Base-by-base conservation (phyloP, 2,113 vertebrate genomes). In the Cyprinodon brontotheroides region DNA sequence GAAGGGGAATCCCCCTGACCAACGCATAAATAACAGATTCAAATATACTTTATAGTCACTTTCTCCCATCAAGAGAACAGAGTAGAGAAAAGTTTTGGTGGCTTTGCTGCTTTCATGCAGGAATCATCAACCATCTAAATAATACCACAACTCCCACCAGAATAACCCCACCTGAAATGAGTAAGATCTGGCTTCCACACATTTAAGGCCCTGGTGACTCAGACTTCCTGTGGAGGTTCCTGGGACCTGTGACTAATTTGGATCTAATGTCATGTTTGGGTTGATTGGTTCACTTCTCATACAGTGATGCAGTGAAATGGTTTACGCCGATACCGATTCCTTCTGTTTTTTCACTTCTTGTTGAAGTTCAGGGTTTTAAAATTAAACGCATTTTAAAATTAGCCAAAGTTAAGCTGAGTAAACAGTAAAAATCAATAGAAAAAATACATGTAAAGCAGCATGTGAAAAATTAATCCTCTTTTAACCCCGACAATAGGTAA, bases 201-300 rank as follows among this genome's bases (percentile, higher is more conserved):
- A 79, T 82, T 74, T 9, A 29, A 29, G 36, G 14, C 38, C 3
- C 6, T 1, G 0, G 29, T 89, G 85, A 92, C 71, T 88, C 82
- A 87, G 8, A 64, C 45, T 73, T 90, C 70, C 86, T 82, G 2
- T 61, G 11, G 72, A 20, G 68, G 65, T 22, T 82, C 36, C 29
- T 78, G 68, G 72, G 70, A 74, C 61, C 9, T 43, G 48, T 87
- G 85, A 84, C 76, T 89, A 71, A 75, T 69, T 39, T 17, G 22
- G 15, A 45, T 72, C 65, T 77, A 76, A 74, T 43, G 47, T 3
- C 22, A 37, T 4, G 53, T 71, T 74, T 66, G 15, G 37, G 36
- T 72, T 14, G 64, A 50, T 39, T 61, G 48, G 61, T 36, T 53
- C 48, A 15, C 15, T 17, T 53, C 17, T 20, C 6, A 17, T 6